phyloP scores from a whole-genome alignment of 2,113 vertebrate species.

The Hemicordylus capensis region DNA sequence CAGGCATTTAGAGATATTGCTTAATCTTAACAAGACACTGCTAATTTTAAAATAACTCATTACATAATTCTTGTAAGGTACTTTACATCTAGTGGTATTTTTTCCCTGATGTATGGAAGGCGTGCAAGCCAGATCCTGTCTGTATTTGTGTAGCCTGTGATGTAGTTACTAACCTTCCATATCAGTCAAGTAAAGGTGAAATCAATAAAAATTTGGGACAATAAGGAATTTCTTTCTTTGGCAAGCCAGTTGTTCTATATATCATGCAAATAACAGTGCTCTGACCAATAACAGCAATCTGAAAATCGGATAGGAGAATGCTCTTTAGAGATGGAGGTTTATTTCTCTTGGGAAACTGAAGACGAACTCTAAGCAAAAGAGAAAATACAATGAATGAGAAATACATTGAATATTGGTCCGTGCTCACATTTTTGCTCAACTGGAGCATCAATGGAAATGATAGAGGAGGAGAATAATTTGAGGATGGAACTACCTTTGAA shows the following conservation, averaged over 20 bases:
- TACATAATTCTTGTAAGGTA: not conserved
- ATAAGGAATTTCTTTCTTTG: not conserved
- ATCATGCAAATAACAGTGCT: not conserved
- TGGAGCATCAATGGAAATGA: not conserved
- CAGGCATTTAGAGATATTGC: too few species aligned
- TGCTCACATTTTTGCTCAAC: not conserved
- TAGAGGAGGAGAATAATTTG: not conserved
- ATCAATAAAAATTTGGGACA: not conserved
- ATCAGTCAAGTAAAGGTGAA: not conserved
- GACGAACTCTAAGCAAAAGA: not conserved
- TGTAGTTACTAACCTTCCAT: not conserved
- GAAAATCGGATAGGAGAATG: not conserved
- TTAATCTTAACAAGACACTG: not conserved
- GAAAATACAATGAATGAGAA: not conserved
- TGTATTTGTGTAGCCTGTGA: conserved; percentile 7
- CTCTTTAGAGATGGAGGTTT: not conserved
- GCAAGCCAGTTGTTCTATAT: not conserved
- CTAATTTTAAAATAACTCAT: not conserved
- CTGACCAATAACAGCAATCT: not conserved
- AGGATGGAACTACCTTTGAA: not conserved
- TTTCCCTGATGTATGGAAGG: conserved; percentile 7
- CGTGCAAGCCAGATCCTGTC: conserved; percentile 43
- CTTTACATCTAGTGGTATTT: not conserved
- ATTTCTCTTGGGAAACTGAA: not conserved
- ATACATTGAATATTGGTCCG: not conserved